phyloP scores from a whole-genome alignment of 92 coral and sea anemone species.

The Scolanthus callimorphus region DNA sequence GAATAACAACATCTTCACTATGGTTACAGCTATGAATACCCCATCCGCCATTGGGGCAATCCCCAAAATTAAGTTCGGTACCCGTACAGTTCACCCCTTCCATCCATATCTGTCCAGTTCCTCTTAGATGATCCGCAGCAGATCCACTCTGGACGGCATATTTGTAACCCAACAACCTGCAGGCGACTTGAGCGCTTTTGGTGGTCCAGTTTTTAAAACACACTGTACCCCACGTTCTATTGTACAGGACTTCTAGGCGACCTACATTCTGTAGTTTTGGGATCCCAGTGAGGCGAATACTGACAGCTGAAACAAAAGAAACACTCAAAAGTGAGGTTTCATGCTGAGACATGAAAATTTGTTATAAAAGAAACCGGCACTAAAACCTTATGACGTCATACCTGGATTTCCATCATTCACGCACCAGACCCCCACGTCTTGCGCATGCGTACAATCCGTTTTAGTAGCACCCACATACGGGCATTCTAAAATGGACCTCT shows the following conservation, averaged over 20 bases:
- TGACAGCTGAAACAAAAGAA: too few relatives aligned
- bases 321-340: too few relatives aligned
- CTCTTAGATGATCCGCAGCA: background rate
- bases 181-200: constrained; percentile 6
- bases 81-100: constrained; percentile 5
- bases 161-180: constrained; percentile 2
- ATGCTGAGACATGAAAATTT: too few relatives aligned
- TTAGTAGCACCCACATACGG: constrained; percentile 31
- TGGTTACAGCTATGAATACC: constrained; percentile 14
- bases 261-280: background rate
- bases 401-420: background rate
- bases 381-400: background rate
- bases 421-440: constrained; percentile 68
- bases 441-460: constrained; percentile 42
- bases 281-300: constrained; percentile 3
- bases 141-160: background rate
- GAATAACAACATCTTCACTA: constrained; percentile 5
- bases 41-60: constrained; percentile 1
- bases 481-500: constrained; percentile 36
- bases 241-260: constrained; percentile 4
- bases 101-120: constrained; percentile 10
- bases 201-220: background rate
- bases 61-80: background rate
- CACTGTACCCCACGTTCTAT: background rate
- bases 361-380: too few relatives aligned